These are phyloP conservation scores for Mirza zaza DNA, from an alignment of 2,113 vertebrate species.

Conservation along the genomic window DNA sequence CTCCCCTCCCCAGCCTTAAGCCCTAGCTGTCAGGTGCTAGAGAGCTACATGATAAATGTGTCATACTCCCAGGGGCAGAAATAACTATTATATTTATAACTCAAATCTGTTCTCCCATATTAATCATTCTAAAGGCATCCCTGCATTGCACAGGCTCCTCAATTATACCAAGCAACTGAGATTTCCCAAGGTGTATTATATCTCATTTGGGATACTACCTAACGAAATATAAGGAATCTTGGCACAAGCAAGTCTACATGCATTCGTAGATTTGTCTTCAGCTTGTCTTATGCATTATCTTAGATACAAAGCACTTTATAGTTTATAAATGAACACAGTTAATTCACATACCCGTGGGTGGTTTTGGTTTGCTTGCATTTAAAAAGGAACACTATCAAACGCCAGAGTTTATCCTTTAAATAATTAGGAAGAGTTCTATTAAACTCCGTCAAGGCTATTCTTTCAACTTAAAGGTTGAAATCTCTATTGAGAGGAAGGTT, in stretches of 20 bases:
- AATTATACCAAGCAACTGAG: background rate
- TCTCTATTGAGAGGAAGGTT: conserved; percentile 27
- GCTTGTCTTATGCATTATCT: conserved; percentile 27
- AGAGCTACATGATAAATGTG: background rate
- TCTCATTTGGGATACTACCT: conserved; percentile 26
- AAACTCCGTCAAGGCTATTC: conserved; percentile 14
- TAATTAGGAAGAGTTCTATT: conserved; percentile 42
- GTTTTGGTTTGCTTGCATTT: conserved; percentile 62
- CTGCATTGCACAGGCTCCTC: background rate
- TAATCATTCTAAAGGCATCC: conserved; percentile 14
- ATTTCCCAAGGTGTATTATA: background rate
- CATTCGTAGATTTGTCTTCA: background rate
- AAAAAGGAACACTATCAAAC: conserved; percentile 40
- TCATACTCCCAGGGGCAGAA: background rate
- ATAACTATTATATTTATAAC: conserved; percentile 44
- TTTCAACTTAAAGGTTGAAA: conserved; percentile 37
- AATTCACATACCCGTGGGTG: conserved; percentile 60
- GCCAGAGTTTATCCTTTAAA: conserved; percentile 43
- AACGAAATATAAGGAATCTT: background rate
- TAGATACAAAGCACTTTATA: conserved; percentile 57
- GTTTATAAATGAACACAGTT: conserved; percentile 64
- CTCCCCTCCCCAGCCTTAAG: background rate
- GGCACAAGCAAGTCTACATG: background rate
- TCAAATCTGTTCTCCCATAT: background rate
- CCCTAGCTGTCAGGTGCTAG: background rate